A percentile compares a stretch with the other conserved stretches of the same genome.
phyloP scores from a whole-genome alignment of 2,113 vertebrate species.

The Bufo gargarizans region DNA sequence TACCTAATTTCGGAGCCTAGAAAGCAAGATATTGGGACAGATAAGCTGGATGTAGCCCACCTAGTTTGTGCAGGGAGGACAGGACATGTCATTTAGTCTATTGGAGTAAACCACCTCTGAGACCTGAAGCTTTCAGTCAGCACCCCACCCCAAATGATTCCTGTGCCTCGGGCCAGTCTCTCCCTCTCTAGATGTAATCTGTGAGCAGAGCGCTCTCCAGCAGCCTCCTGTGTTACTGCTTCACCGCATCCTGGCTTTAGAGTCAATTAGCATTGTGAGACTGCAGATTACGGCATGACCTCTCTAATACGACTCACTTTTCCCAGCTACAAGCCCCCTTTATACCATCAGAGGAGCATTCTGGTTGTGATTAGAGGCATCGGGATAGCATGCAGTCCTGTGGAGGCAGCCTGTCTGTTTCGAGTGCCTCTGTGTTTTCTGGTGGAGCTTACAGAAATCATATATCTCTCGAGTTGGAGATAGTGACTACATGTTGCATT shows the following conservation, averaged over 20 bases:
- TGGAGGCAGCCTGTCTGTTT: conserved; percentile 29
- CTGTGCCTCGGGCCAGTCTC: conserved; percentile 47
- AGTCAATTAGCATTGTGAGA: conserved; percentile 56
- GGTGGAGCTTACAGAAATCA: not conserved
- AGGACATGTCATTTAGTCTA: conserved; percentile 41
- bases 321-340: conserved; percentile 37
- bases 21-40: conserved; percentile 50
- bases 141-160: conserved; percentile 39
- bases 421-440: not conserved
- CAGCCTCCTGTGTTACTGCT: conserved; percentile 57
- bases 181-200: conserved; percentile 54
- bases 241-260: conserved; percentile 54
- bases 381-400: conserved; percentile 24
- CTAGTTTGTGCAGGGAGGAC: conserved; percentile 51
- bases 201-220: conserved; percentile 50
- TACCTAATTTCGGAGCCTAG: conserved; percentile 49
- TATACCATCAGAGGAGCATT: conserved; percentile 31
- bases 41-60: conserved; percentile 57
- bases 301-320: conserved; percentile 48
- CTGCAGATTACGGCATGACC: conserved; percentile 53
- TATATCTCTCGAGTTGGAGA: not conserved
- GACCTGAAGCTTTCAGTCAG: conserved; percentile 14
- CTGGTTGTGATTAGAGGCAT: conserved; percentile 51
- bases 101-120: conserved; percentile 40
- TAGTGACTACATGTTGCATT: not conserved